Percentiles rank a stretch among this genome's conserved stretches.
Evolutionary conservation across 2,888 invertebrate species (phyloP).

Genomic region (Parnassius glacialis): DNA sequence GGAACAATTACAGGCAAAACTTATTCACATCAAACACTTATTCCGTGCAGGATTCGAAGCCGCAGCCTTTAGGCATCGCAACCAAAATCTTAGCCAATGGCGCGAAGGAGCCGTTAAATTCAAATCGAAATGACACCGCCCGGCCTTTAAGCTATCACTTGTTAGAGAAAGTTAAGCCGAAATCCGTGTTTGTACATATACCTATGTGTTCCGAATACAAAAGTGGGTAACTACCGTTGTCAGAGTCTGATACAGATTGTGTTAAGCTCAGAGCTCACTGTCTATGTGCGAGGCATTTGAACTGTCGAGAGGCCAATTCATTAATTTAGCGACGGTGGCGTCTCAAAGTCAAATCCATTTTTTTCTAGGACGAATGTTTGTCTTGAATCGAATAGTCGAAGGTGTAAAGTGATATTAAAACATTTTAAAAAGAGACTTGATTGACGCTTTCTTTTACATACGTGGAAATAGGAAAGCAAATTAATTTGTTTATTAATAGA

Average conservation of each 20-base stretch:
- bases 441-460: too few species aligned
- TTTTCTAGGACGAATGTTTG: constrained; percentile 1
- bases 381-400: constrained; percentile 12
- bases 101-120: too few species aligned
- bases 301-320: constrained; percentile 7
- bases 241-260: background rate
- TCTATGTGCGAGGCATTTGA: background rate
- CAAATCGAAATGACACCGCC: too few species aligned
- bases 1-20: too few species aligned
- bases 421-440: too few species aligned
- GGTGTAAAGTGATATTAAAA: too few species aligned
- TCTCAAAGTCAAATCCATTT: constrained; percentile 22
- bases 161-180: constrained; percentile 9
- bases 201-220: constrained; percentile 7
- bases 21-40: too few species aligned
- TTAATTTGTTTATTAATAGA: too few species aligned
- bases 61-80: too few species aligned
- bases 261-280: background rate
- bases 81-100: too few species aligned
- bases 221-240: constrained; percentile 1
- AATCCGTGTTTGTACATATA: constrained; percentile 11
- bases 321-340: background rate
- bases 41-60: too few species aligned
- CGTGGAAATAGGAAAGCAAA: too few species aligned
- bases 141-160: background rate